Conservation (phyloP, 2,113 vertebrate species). For the Xiphorhynchus elegans region DNA sequence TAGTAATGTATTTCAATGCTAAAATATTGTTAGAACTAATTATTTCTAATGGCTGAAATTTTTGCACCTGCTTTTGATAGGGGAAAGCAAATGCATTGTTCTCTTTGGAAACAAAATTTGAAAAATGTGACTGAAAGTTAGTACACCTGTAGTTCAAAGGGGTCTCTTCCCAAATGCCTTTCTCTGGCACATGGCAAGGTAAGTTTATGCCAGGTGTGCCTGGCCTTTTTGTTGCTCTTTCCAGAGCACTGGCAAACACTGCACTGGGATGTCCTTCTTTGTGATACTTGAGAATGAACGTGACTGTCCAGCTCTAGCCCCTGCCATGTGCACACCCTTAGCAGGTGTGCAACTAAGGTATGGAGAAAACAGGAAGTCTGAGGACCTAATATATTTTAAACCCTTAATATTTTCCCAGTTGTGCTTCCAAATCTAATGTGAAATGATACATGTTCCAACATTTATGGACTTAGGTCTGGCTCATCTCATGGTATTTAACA, state of each 20-base stretch:
- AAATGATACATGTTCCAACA: background rate
- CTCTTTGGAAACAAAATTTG: background rate
- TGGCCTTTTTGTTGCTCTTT: background rate
- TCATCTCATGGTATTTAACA: background rate
- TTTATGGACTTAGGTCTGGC: background rate
- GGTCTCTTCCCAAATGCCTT: background rate
- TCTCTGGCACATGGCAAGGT: background rate
- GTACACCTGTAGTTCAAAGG: background rate
- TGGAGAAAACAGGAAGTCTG: background rate
- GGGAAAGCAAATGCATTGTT: background rate
- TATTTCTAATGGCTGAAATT: background rate
- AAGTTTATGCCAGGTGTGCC: background rate
- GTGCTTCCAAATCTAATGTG: background rate
- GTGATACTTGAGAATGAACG: background rate
- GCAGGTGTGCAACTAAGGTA: background rate
- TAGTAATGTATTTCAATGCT: background rate
- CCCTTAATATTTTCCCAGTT: background rate
- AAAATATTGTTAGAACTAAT: background rate
- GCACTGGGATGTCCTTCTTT: background rate
- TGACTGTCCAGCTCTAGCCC: background rate
- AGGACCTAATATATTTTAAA: background rate
- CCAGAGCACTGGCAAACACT: background rate
- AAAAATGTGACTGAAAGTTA: background rate
- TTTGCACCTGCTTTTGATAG: background rate
- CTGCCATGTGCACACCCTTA: background rate